Base-by-base conservation (phyloP, 2,888 invertebrate genomes). In the Diadromus collaris region DNA sequence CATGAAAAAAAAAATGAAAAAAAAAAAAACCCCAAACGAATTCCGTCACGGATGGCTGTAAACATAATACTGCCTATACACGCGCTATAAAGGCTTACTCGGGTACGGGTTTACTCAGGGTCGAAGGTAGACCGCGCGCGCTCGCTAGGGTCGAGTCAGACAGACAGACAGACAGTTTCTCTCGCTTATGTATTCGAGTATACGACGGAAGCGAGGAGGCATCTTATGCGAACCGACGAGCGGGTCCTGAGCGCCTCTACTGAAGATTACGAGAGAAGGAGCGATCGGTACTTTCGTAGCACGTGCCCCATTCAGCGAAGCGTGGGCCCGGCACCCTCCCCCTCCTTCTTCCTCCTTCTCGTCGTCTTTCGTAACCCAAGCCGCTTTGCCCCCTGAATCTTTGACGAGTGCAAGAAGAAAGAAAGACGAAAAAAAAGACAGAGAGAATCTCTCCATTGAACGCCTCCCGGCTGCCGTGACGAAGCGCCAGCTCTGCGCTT, bases 281-380 rank as follows among this genome's bases (percentile, higher is more conserved):
- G 69, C 56, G 67, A 61, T 74, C 74, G 69, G 76, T 76, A 61
- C 54, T 72, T 65, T 63, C 65, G 87, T 85, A 89, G 89, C 89
- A 87, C 89, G 89, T 89, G 89, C 87, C 88, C 87, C 86, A 87
- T 88, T 88, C 85, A 87, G 79, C 76, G 82, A 80, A 77, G 77
- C 80, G 70, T 75, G 77, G 75, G 82, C 81, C 83, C 79, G 80
- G 78, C 89, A 88, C 89, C 89, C 87, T 16, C 16, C 38, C 38
- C 38, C 38, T 16, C 38, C 1, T n/a, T 41, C 16, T 16, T 41
- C 38, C 13, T 3, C 16, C 16, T 38, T 16, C 13, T 88, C 88
- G 86, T 88, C 86, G 87, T 85, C 86, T 70, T 67, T 68, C 73
- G 72, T 76, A 65, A 72, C 68, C 76, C 51, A 79, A 76, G 58